Conservation (phyloP, 2,113 vertebrate genomes). For the Pteruthius melanotis region DNA sequence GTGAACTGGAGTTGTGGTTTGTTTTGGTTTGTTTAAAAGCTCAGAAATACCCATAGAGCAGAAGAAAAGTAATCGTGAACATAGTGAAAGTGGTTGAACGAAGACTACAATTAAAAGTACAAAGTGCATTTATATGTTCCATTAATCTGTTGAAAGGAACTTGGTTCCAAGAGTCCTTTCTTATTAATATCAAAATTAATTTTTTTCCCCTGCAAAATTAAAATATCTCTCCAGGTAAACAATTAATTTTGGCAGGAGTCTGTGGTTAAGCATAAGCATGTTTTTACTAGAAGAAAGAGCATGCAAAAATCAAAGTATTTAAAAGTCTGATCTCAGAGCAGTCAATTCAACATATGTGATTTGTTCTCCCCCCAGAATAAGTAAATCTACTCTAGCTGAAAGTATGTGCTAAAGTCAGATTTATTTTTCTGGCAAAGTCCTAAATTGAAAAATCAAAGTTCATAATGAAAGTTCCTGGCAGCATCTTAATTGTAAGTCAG, state of each 20-base stretch:
- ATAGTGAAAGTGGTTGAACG: neutral
- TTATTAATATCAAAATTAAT: neutral
- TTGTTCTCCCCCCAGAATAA: neutral
- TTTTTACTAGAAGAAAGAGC: neutral
- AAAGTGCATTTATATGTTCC: neutral
- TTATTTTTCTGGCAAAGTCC: slow-evolving; percentile 20
- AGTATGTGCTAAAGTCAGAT: slow-evolving; percentile 2
- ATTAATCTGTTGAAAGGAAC: neutral
- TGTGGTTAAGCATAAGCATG: neutral
- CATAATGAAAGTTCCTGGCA: slow-evolving; percentile 40
- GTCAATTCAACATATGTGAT: neutral
- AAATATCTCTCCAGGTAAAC: neutral
- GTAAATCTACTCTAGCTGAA: neutral
- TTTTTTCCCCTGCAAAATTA: neutral
- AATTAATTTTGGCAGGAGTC: neutral
- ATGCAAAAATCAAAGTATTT: neutral
- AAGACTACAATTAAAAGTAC: slow-evolving; percentile 2
- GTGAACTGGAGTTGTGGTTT: slow-evolving; percentile 8
- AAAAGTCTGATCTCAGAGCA: neutral
- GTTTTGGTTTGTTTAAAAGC: slow-evolving; percentile 48
- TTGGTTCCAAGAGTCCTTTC: neutral
- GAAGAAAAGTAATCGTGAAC: slow-evolving; percentile 13
- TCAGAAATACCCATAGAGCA: neutral
- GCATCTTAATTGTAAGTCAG: slow-evolving; percentile 25
- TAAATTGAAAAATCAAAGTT: slow-evolving; percentile 36